A percentile compares a stretch with the other conserved stretches of the same genome.
Evolutionary conservation across 1,140 invertebrate genomes (phyloP).

Genomic region (Brachionus rubens): DNA sequence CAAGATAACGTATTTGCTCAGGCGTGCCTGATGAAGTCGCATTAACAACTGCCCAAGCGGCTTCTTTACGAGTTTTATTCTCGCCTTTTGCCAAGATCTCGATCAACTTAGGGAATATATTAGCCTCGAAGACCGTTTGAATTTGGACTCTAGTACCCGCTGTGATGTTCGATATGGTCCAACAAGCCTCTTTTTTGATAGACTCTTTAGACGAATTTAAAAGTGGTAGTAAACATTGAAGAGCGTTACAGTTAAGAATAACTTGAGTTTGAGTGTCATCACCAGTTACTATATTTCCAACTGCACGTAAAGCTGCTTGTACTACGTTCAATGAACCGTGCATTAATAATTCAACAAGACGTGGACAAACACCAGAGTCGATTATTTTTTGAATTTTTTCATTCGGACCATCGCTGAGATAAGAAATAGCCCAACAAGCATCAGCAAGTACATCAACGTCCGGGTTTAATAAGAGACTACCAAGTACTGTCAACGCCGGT

Average conservation of each 20-base stretch:
- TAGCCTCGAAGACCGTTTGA: conserved; percentile 87
- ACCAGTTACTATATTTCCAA: conserved; percentile 96
- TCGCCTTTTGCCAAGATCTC: conserved; percentile 85
- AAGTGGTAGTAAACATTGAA: conserved; percentile 78
- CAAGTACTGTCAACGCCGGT: conserved; percentile 77
- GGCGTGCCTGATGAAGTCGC: conserved; percentile 89
- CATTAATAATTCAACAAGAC: conserved; percentile 88
- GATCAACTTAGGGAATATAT: conserved; percentile 87
- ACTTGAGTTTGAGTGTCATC: conserved; percentile 95
- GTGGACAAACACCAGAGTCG: conserved; percentile 86
- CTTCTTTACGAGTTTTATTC: conserved; percentile 94
- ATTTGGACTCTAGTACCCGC: conserved; percentile 91
- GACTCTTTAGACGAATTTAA: conserved; percentile 73
- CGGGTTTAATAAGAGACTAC: conserved; percentile 78
- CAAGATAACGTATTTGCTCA: conserved; percentile 74
- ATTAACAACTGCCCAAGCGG: conserved; percentile 96
- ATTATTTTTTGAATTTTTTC: conserved; percentile 97
- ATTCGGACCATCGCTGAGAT: conserved; percentile 91
- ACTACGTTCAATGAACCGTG: conserved; percentile 83
- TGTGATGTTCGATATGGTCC: conserved; percentile 97
- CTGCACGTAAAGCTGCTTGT: conserved; percentile 87
- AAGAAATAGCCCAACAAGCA: conserved; percentile 90
- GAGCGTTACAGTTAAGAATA: conserved; percentile 72
- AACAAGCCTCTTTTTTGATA: conserved; percentile 91
- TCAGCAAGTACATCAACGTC: conserved; percentile 89